phyloP scores from a whole-genome alignment of 2,113 vertebrate species.

The Pluvianellus socialis region DNA sequence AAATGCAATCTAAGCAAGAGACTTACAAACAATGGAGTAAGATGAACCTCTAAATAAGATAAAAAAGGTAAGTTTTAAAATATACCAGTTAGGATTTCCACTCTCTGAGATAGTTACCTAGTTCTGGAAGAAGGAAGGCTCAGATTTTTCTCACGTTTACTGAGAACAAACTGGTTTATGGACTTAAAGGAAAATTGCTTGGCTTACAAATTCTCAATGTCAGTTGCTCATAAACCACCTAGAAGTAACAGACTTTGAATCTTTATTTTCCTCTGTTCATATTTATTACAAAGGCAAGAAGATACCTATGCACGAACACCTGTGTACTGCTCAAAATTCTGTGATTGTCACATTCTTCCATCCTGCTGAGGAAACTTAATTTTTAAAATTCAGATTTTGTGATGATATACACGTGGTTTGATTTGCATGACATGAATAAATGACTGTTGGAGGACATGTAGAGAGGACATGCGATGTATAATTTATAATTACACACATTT shows the following conservation, averaged over 20 bases:
- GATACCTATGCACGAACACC: rapidly evolving
- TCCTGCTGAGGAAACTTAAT: background rate
- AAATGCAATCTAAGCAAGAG: background rate
- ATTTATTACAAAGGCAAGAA: background rate
- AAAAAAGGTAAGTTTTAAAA: background rate
- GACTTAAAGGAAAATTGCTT: background rate
- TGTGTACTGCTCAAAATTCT: background rate
- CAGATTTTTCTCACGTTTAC: background rate
- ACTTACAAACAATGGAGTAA: background rate
- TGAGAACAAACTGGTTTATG: background rate
- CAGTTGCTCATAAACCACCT: background rate
- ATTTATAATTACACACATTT: background rate
- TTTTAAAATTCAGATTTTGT: background rate
- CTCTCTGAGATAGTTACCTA: background rate
- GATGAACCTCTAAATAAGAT: background rate
- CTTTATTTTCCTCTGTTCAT: background rate
- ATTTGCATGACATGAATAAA: background rate
- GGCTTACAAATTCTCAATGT: background rate
- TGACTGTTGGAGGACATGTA: background rate
- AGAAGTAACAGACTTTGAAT: background rate
- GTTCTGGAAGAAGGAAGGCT: background rate
- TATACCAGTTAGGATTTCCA: background rate
- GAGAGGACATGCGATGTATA: background rate
- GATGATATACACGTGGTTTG: background rate
- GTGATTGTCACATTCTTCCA: background rate